A percentile compares a stretch with the other conserved stretches of the same genome.
phyloP scores from a whole-genome alignment of 2,797 vertebrate species.

The Erethizon dorsatum region DNA sequence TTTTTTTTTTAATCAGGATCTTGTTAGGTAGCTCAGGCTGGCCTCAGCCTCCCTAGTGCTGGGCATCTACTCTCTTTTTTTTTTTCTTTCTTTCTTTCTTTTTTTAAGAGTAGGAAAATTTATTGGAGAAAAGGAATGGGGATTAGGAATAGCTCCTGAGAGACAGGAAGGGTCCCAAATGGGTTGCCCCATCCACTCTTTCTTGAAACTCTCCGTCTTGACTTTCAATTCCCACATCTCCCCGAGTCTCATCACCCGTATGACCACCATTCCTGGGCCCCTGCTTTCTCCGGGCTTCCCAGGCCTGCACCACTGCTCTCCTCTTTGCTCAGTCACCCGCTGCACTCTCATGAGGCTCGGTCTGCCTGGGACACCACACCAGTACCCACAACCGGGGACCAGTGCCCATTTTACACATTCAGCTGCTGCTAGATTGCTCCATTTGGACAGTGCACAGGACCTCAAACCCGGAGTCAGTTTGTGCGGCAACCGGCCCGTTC shows the following conservation, averaged over 20 bases:
- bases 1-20: not conserved
- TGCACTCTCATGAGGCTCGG: not conserved
- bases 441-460: not conserved
- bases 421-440: not conserved
- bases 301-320: not conserved
- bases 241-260: not conserved
- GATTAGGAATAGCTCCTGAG: too few relatives aligned
- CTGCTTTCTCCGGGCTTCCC: not conserved
- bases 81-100: too few relatives aligned
- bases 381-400: not conserved
- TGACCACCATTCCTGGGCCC: not conserved
- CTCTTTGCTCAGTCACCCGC: not conserved
- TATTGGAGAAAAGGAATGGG: too few relatives aligned
- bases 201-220: conserved; percentile 22
- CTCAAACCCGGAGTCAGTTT: not conserved
- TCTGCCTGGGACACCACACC: not conserved
- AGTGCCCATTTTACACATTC: not conserved
- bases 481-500: not conserved
- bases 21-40: not conserved
- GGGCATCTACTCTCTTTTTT: not conserved
- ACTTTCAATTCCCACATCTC: not conserved
- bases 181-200: not conserved
- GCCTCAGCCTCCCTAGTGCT: not conserved
- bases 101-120: too few relatives aligned
- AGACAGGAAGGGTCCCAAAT: too few relatives aligned